These are phyloP conservation scores for Caradrina kadenii DNA, from an alignment of 2,888 invertebrate genomes.

Conservation along the genomic window DNA sequence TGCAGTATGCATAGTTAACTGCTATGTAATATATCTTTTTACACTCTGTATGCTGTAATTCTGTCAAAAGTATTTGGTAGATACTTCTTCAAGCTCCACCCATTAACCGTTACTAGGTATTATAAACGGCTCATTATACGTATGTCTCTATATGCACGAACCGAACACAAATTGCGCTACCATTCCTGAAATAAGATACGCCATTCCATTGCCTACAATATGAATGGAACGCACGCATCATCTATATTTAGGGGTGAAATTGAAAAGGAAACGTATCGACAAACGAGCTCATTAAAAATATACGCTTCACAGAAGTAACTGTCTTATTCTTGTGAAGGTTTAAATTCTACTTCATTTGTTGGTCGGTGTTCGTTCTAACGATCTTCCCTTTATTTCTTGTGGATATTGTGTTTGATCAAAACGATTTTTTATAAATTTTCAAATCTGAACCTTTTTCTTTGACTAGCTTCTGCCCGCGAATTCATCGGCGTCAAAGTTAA, in stretches of 20 bases:
- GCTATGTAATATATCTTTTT: too few relatives aligned
- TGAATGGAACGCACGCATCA: slow-evolving; percentile 32
- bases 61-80: not conserved
- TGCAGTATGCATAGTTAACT: too few relatives aligned
- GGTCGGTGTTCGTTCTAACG: slow-evolving; percentile 30
- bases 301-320: slow-evolving; percentile 60
- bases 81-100: not conserved
- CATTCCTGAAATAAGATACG: slow-evolving; percentile 27
- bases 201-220: slow-evolving; percentile 15
- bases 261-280: slow-evolving; percentile 54
- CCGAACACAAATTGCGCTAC: slow-evolving; percentile 16
- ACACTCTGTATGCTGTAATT: not conserved
- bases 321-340: slow-evolving; percentile 53
- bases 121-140: slow-evolving; percentile 18
- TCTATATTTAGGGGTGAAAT: slow-evolving; percentile 49
- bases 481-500: too few relatives aligned
- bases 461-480: too few relatives aligned
- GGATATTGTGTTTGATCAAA: not conserved
- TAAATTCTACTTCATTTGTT: slow-evolving; percentile 38
- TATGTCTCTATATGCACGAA: not conserved
- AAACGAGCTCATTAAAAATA: slow-evolving; percentile 72
- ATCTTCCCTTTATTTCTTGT: slow-evolving; percentile 12
- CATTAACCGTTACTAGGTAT: not conserved
- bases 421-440: not conserved
- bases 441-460: too few relatives aligned